Conservation (phyloP, 23 tunicate genomes). For the Ciona savignyi region DNA sequence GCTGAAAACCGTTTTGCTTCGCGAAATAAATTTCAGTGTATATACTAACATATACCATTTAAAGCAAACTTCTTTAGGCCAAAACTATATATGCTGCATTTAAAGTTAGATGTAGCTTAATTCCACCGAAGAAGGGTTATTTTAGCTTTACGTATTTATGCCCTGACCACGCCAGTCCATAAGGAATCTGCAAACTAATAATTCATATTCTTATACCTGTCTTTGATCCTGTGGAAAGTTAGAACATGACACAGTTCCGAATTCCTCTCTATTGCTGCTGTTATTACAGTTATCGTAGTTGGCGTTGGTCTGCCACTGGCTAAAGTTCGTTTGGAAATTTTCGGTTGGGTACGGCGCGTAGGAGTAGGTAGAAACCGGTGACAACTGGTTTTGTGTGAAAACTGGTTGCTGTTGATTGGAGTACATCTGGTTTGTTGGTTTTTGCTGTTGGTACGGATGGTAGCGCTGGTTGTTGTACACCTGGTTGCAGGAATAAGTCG, state of each 20-base stretch:
- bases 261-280: not conserved
- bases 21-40: no score
- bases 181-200: no score
- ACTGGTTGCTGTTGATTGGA: not conserved
- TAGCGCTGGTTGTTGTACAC: not conserved
- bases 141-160: no score
- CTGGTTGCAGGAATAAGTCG: not conserved
- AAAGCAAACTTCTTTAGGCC: no score
- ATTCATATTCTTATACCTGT: no score
- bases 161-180: no score
- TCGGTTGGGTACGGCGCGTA: not conserved
- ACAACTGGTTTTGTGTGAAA: not conserved
- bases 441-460: not conserved
- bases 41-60: no score
- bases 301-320: not conserved
- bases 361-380: not conserved
- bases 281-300: not conserved
- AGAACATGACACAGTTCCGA: not conserved
- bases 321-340: not conserved
- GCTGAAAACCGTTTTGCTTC: no score
- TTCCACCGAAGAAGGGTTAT: no score
- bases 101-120: no score
- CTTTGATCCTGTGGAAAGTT: not conserved
- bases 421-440: not conserved
- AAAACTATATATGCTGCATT: no score